Conservation (phyloP, 2,888 invertebrate genomes). For the Chromoteleia sp. region DNA sequence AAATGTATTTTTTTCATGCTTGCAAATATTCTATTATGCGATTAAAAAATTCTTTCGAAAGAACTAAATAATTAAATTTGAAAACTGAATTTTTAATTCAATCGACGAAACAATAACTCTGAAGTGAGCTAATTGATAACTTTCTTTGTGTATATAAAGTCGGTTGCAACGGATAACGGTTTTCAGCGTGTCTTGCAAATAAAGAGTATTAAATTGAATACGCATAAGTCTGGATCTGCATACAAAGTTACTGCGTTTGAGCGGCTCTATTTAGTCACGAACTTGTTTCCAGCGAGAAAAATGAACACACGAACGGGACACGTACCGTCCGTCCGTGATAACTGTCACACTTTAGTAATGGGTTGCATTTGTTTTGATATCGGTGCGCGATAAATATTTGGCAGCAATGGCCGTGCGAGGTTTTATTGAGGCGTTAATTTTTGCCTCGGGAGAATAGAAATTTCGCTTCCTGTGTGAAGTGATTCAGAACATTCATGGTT, state of each 20-base stretch:
- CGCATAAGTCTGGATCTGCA: constrained; percentile 11
- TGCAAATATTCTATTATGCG: no score
- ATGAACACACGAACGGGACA: constrained; percentile 12
- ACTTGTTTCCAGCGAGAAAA: constrained; percentile 20
- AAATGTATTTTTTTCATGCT: no score
- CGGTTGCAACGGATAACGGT: constrained; percentile 12
- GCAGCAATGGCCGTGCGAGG: no score
- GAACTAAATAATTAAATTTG: no score
- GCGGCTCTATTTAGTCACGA: constrained; percentile 27
- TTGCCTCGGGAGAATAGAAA: no score
- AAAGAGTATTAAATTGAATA: constrained; percentile 34
- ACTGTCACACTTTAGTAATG: constrained; percentile 21
- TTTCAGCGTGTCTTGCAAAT: constrained; percentile 8
- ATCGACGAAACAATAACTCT: constrained; percentile 16
- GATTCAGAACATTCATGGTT: no score
- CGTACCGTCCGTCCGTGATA: constrained; percentile 13
- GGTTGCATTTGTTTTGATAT: no score
- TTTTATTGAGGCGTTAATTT: no score
- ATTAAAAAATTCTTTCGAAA: no score
- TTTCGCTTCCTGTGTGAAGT: no score
- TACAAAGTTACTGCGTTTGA: constrained; percentile 29
- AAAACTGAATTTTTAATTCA: constrained; percentile 2
- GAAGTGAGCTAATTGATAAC: constrained; percentile 35
- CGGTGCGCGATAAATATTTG: no score
- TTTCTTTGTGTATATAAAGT: constrained; percentile 19